phyloP scores from a whole-genome alignment of 2,888 invertebrate genomes.

The Polylopha cassiicola region DNA sequence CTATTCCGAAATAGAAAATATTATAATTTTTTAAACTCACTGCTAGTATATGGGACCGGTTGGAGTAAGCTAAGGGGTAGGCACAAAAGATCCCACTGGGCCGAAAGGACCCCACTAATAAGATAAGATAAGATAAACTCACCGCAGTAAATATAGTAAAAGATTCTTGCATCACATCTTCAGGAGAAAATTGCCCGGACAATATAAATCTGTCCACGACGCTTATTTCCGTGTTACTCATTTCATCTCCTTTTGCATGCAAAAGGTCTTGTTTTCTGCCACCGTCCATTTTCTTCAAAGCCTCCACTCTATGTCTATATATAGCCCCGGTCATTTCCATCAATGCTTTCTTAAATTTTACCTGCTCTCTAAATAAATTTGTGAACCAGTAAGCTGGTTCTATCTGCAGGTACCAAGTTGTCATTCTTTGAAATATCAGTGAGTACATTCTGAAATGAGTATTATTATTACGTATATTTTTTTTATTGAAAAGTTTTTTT shows the following conservation, averaged over 20 bases:
- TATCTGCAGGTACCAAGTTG: slow-evolving; percentile 61
- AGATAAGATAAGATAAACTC: too few species aligned
- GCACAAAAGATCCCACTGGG: too few species aligned
- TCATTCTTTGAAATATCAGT: slow-evolving; percentile 54
- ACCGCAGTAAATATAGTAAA: slow-evolving; percentile 64
- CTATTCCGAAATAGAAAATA: background rate
- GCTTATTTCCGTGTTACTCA: slow-evolving; percentile 28
- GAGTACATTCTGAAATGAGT: slow-evolving; percentile 48
- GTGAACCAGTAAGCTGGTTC: slow-evolving; percentile 51
- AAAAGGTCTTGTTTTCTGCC: background rate
- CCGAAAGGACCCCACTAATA: too few species aligned
- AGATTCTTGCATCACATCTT: slow-evolving; percentile 46
- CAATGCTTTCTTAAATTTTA: slow-evolving; percentile 30
- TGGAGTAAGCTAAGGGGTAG: too few species aligned
- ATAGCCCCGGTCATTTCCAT: slow-evolving; percentile 35
- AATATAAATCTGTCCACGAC: slow-evolving; percentile 59
- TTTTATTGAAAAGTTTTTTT: too few species aligned
- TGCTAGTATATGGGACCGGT: too few species aligned
- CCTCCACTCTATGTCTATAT: slow-evolving; percentile 34
- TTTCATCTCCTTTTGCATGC: background rate
- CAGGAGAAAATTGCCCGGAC: slow-evolving; percentile 40
- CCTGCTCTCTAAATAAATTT: slow-evolving; percentile 27
- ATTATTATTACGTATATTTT: too few species aligned
- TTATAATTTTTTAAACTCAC: background rate
- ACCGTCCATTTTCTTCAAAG: slow-evolving; percentile 34